Percentiles rank a stretch among this genome's conserved stretches.
Evolutionary conservation across 2,113 vertebrate genomes (phyloP).

Genomic region (Oenanthe oenanthe): DNA sequence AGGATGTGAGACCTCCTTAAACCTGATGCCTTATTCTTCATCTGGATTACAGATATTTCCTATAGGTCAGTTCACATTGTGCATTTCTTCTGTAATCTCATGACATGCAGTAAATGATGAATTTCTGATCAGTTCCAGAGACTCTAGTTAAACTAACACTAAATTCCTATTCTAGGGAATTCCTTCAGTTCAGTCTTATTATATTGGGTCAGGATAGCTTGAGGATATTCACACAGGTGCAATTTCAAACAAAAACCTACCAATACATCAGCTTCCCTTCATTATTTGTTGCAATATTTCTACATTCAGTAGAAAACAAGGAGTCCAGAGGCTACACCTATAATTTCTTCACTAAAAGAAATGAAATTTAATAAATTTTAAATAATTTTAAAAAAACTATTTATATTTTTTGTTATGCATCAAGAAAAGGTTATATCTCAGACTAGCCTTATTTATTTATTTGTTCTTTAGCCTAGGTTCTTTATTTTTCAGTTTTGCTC

Average conservation of each 20-base stretch:
- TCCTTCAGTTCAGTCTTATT: background rate
- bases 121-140: background rate
- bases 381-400: background rate
- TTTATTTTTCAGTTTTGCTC: background rate
- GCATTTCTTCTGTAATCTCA: background rate
- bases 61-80: background rate
- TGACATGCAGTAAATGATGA: rapidly evolving
- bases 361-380: background rate
- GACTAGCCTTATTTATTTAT: background rate
- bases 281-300: background rate
- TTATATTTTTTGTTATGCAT: background rate
- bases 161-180: background rate
- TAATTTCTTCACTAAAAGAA: background rate
- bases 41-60: background rate
- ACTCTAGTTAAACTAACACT: background rate
- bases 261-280: background rate
- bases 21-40: background rate
- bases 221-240: background rate
- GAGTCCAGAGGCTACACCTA: background rate
- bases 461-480: background rate
- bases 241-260: background rate
- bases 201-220: background rate
- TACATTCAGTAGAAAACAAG: background rate
- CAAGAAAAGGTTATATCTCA: background rate
- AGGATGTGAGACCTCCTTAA: background rate